A percentile compares a stretch with the other conserved stretches of the same genome.
Evolutionary conservation across 2,113 vertebrate species (phyloP).

Genomic region (Crotophaga sulcirostris): DNA sequence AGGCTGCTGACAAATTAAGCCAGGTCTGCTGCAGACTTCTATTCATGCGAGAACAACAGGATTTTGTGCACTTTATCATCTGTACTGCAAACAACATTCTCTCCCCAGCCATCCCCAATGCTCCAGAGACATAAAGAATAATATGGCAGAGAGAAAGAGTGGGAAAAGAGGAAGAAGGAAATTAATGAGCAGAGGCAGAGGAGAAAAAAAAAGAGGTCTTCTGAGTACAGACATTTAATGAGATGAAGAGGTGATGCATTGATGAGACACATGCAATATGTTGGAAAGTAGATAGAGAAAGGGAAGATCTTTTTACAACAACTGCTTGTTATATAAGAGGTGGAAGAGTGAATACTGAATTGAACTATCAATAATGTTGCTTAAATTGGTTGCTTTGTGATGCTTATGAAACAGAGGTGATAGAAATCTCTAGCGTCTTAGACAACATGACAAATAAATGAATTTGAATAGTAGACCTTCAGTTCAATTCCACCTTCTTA

Average conservation of each 20-base stretch:
- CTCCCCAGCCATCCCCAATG: neutral
- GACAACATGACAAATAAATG: neutral
- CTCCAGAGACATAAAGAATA: neutral
- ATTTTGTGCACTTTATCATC: neutral
- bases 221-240: neutral
- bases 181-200: neutral
- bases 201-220: neutral
- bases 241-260: neutral
- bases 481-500: neutral
- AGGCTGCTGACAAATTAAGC: neutral
- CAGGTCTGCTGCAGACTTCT: neutral
- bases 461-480: neutral
- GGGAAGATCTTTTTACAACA: neutral
- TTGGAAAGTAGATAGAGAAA: neutral
- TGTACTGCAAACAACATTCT: neutral
- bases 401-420: neutral
- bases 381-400: neutral
- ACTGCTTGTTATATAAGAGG: neutral
- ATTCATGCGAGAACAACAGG: neutral
- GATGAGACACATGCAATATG: neutral
- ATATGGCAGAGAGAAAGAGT: neutral
- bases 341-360: neutral
- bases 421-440: neutral
- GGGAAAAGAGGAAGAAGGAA: neutral
- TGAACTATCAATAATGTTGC: neutral